Evolutionary conservation across 2,888 invertebrate genomes (phyloP).

Genomic region (Drosophila vallismaia): DNA sequence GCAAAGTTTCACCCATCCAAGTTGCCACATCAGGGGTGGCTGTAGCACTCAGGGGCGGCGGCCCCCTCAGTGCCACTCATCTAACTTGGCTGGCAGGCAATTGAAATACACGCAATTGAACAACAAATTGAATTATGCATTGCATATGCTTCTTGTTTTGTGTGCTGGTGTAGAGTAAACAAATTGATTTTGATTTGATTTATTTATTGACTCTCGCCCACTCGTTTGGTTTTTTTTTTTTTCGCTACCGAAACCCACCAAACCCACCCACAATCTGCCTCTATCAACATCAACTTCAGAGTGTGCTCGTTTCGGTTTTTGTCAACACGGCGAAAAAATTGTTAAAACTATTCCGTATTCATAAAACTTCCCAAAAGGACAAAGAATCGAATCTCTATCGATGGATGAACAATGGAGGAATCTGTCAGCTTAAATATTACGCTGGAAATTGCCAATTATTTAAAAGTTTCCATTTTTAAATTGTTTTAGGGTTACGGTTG

Average conservation of each 20-base stretch:
- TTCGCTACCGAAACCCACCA: background rate
- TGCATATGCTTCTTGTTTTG: constrained; percentile 48
- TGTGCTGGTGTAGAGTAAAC: constrained; percentile 61
- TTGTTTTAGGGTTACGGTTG: too few species aligned
- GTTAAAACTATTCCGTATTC: background rate
- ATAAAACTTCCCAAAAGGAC: background rate
- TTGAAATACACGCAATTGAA: constrained; percentile 76
- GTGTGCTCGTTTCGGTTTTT: constrained; percentile 6
- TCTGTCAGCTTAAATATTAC: too few species aligned
- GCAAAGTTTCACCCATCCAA: constrained; percentile 33
- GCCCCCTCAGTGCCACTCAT: background rate
- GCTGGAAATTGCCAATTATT: too few species aligned
- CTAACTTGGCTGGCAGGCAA: constrained; percentile 58
- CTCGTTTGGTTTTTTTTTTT: background rate
- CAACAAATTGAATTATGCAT: constrained; percentile 76
- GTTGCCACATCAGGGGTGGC: background rate
- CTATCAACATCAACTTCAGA: background rate
- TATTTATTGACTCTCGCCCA: constrained; percentile 63
- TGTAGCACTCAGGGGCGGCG: too few species aligned
- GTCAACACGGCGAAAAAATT: background rate
- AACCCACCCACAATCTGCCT: background rate
- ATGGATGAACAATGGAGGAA: too few species aligned
- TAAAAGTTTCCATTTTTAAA: too few species aligned
- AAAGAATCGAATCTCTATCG: too few species aligned
- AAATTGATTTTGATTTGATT: constrained; percentile 79